Evolutionary conservation across 2,888 invertebrate species (phyloP), one percentile per base, ranked within the genome.

Genomic region (Pachymerium ferrugineum): DNA sequence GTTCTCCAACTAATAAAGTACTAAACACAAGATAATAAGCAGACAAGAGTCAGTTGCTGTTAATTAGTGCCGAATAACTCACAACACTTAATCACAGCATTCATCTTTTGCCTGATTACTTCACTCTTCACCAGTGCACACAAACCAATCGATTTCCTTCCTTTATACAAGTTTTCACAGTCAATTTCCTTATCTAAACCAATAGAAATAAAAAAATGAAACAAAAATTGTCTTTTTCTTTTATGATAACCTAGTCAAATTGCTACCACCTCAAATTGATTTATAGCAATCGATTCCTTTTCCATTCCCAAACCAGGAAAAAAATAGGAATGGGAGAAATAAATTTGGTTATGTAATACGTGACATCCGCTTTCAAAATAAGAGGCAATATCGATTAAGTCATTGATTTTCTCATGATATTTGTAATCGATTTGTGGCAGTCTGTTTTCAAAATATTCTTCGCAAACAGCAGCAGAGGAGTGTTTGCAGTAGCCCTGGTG

Each of bases 11-110:
- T 62, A 62, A 62, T 62, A 62, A 62, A 62, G 62, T 62, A 62
- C 62, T 62, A 62, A 62, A 62, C 62, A 62, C 22, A 62, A 62
- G 62, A 62, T 62, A 62, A 62, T 62, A 62, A 62, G 62, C 62
- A 62, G 62, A 62, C 22, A 14, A 62, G 62, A 22, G 62, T n/a
- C 62, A 62, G 62, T 62, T 62, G 62, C 62, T 28, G 62, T 62
- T 62, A 62, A 62, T 62, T 62, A 62, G 28, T 28, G 28, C 4
- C 62, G 28, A 62, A 62, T 62, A 62, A 62, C 12, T 62, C 28
- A 28, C 25, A 14, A 25, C 8, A 62, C 25, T 62, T 62, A 62
- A 62, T 62, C 62, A 62, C 62, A 28, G 62, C 62, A 62, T 62
- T 62, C 62, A 62, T 62, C 62, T 62, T 62, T 62, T 62, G 62